Evolutionary conservation across 2,113 vertebrate genomes (phyloP), one percentile per base, ranked within the genome.

Genomic region (Pseudorhombus dupliciocellatus): DNA sequence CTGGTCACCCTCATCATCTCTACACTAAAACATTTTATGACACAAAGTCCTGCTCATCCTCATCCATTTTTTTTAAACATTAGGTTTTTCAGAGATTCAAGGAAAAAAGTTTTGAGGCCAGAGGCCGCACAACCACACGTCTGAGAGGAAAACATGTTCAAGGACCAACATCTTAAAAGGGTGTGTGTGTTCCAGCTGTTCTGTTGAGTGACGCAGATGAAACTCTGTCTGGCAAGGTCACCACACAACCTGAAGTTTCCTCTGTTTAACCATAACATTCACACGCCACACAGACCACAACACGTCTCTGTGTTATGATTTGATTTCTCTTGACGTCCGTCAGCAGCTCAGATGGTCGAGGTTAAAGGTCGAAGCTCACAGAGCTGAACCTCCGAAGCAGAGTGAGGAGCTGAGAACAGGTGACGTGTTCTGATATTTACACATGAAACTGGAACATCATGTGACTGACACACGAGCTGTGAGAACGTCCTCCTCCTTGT

Each of bases 151-250:
- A 25, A 26, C 15, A 37, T 63, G 58, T 50, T 44, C 11, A 9
- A 64, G 48, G 46, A 34, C 42, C 51, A 56, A 46, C 20, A 48
- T 53, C 21, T 63, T 75, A 21, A 62, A 48, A 67, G 55, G 9
- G 52, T 20, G 28, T 30, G 55, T 46, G 51, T 75, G 50, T 52
- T 72, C 63, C 76, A 79, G 81, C 81, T 84, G 77, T 73, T 80
- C 64, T 57, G 71, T 61, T 28, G 57, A 75, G 57, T 75, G 74
- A 61, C 70, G 78, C 16, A 55, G 78, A 81, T 66, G 66, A 75
- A 75, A 73, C 34, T 44, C 44, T 40, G 56, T 7, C 62, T 68
- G 78, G 77, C 61, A 59, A 70, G 82, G 74, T 81, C 77, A 70
- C 55, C 69, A 15, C 60, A 11, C 28, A 70, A 48, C 9, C 42